phyloP scores from a whole-genome alignment of 2,888 invertebrate genomes.

The Watsonalla cultraria region DNA sequence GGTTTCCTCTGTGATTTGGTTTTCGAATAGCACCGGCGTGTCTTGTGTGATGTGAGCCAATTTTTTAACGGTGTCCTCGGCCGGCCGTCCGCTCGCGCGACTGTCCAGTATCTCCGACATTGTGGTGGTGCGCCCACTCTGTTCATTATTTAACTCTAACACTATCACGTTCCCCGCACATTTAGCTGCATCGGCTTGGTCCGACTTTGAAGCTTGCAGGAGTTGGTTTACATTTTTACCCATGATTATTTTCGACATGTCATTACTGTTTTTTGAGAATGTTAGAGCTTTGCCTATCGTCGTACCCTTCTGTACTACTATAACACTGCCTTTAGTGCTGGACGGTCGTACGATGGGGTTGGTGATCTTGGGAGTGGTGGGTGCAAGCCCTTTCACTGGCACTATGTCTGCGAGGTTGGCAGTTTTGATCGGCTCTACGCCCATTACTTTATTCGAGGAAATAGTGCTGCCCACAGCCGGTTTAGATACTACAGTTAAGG shows the following conservation, averaged over 20 bases:
- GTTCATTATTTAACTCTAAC: slow-evolving; percentile 69
- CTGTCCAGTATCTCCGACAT: slow-evolving; percentile 71
- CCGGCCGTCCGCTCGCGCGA: slow-evolving; percentile 33
- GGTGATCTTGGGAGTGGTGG: slow-evolving; percentile 58
- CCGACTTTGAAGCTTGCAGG: slow-evolving; percentile 60
- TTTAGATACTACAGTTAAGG: slow-evolving; percentile 56
- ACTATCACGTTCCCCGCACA: slow-evolving; percentile 68
- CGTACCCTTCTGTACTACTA: slow-evolving; percentile 80
- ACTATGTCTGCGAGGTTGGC: slow-evolving; percentile 71
- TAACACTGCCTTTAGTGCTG: slow-evolving; percentile 76
- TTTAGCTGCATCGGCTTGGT: slow-evolving; percentile 54
- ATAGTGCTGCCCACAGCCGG: slow-evolving; percentile 44
- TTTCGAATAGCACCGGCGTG: slow-evolving; percentile 75
- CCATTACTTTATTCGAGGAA: slow-evolving; percentile 49
- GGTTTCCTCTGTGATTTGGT: slow-evolving; percentile 54
- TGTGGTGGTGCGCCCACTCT: slow-evolving; percentile 62
- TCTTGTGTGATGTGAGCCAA: slow-evolving; percentile 72
- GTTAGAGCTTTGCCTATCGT: slow-evolving; percentile 70
- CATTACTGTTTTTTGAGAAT: slow-evolving; percentile 68
- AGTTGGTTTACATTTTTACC: slow-evolving; percentile 72
- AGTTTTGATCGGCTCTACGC: slow-evolving; percentile 54
- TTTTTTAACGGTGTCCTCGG: slow-evolving; percentile 38
- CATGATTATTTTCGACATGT: slow-evolving; percentile 75
- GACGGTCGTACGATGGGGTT: slow-evolving; percentile 67
- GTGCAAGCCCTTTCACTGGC: slow-evolving; percentile 63